A percentile compares a stretch with the other conserved stretches of the same genome.
These are phyloP conservation scores for Anastatus disparis DNA, from an alignment of 1,140 invertebrate species.

Conservation along the genomic window DNA sequence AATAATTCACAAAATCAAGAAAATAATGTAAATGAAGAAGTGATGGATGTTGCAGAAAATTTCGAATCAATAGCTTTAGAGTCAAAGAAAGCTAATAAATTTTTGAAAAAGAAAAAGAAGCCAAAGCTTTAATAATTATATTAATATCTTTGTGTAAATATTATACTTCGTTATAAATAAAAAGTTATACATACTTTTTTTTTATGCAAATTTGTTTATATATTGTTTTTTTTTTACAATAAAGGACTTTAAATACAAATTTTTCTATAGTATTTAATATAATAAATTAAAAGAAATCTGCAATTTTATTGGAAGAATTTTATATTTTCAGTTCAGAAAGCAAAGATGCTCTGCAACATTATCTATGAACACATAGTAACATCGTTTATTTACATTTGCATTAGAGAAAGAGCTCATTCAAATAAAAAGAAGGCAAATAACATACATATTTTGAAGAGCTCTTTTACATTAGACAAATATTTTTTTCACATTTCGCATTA, in stretches of 20 bases:
- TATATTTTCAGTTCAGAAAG: conserved; percentile 16
- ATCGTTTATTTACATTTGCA: conserved; percentile 31
- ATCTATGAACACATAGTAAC: conserved; percentile 16
- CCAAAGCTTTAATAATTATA: conserved; percentile 4
- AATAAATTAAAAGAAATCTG: conserved; percentile 4
- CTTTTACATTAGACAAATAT: background rate
- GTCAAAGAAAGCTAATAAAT: conserved; percentile 29
- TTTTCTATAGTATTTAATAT: background rate
- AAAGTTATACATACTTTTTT: conserved; percentile 7
- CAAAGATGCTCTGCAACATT: conserved; percentile 24
- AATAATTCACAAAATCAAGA: background rate
- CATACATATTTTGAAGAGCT: conserved; percentile 5
- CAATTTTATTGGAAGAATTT: conserved; percentile 12
- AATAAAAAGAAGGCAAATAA: conserved; percentile 22
- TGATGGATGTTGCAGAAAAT: conserved; percentile 53
- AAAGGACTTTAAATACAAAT: background rate
- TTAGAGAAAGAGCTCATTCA: conserved; percentile 2
- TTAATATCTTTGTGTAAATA: background rate
- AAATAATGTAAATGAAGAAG: conserved; percentile 37
- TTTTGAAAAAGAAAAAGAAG: conserved; percentile 41
- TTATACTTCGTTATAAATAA: conserved; percentile 16
- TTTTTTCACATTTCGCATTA: conserved; percentile 13
- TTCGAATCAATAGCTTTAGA: conserved; percentile 46
- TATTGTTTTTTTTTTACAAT: conserved; percentile 2
- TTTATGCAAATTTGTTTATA: background rate